phyloP scores from a whole-genome alignment of 2,113 vertebrate species.

The Fulmarus glacialis region DNA sequence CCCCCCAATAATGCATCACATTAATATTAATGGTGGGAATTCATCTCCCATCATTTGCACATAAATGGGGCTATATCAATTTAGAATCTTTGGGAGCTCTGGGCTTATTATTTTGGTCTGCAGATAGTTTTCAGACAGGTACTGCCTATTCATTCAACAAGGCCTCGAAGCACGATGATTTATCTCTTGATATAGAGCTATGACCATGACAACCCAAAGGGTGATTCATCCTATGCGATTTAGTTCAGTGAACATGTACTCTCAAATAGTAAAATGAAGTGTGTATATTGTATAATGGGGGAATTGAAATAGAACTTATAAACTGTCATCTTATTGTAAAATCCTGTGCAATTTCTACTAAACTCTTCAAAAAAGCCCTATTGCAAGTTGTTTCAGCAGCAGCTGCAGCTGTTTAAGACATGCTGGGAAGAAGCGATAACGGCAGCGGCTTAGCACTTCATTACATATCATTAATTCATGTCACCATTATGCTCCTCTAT shows the following conservation, averaged over 20 bases:
- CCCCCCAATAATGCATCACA: neutral
- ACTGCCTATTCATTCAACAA: neutral
- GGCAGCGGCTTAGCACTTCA: neutral
- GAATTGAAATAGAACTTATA: neutral
- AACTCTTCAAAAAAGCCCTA: neutral
- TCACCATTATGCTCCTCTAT: slow-evolving; percentile 15
- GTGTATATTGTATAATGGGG: neutral
- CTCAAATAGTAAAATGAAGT: slow-evolving; percentile 29
- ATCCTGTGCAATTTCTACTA: neutral
- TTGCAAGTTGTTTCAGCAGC: neutral
- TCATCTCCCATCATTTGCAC: slow-evolving; percentile 7
- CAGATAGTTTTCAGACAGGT: neutral
- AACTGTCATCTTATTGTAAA: neutral
- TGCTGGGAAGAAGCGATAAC: neutral
- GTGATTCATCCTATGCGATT: neutral
- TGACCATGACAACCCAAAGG: neutral
- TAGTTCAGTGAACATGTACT: neutral
- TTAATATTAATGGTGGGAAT: neutral
- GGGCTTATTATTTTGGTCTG: neutral
- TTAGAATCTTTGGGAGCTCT: neutral
- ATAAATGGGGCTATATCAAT: neutral
- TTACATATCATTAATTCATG: slow-evolving; percentile 27
- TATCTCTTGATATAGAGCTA: neutral
- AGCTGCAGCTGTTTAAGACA: slow-evolving; percentile 19
- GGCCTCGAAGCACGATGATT: neutral